Evolutionary conservation across 92 coral and sea anemone species (phyloP).

Genomic region (Phenganax marumi): DNA sequence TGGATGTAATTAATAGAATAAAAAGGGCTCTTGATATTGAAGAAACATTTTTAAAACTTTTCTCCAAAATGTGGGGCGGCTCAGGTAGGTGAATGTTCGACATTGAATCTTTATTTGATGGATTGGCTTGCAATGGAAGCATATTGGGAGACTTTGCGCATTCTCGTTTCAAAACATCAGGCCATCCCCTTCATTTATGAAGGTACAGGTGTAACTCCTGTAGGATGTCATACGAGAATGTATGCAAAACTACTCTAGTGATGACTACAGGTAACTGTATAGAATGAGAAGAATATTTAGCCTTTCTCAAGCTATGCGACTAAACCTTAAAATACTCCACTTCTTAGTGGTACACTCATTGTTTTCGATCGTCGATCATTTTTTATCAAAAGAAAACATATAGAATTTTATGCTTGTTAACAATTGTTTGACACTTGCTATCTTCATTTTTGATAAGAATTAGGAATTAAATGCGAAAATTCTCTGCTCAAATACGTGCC

Average conservation of each 20-base stretch:
- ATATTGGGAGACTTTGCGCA: background rate
- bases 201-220: slow-evolving; percentile 10
- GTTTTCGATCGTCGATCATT: no score
- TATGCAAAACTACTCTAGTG: background rate
- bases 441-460: no score
- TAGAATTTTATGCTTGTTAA: no score
- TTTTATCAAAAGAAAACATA: no score
- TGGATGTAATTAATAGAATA: background rate
- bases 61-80: slow-evolving; percentile 19
- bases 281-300: no score
- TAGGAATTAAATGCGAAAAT: no score
- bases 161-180: background rate
- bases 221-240: background rate
- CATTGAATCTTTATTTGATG: background rate
- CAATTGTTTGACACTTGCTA: no score
- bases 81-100: background rate
- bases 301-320: no score
- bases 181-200: background rate
- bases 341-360: no score
- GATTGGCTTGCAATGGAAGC: background rate
- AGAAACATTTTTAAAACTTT: slow-evolving; percentile 10
- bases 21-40: background rate
- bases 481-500: no score
- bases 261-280: no score
- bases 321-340: no score